Percentiles rank a stretch among this genome's conserved stretches.
phyloP scores from a whole-genome alignment of 2,797 vertebrate genomes.

The Oreonectes daqikongensis region DNA sequence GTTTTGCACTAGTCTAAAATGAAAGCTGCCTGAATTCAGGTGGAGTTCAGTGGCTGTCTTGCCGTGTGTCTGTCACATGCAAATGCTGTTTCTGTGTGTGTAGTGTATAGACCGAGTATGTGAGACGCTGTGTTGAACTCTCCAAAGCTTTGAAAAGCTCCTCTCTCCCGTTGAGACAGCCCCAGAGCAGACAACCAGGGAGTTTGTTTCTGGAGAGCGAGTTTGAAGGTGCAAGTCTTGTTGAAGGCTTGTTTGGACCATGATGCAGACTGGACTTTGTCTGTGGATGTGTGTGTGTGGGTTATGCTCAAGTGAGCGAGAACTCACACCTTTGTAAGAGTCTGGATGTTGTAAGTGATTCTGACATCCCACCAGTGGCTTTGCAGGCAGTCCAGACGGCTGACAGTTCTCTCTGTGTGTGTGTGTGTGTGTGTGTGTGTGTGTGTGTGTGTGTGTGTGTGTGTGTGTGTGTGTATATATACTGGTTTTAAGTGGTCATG shows the following conservation, averaged over 20 bases:
- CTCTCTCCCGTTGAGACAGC: slow-evolving; percentile 21
- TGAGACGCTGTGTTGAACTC: slow-evolving; percentile 12
- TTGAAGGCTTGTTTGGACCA: slow-evolving; percentile 35
- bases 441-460: slow-evolving; percentile 35
- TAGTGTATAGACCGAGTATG: not conserved
- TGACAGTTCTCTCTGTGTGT: slow-evolving; percentile 25
- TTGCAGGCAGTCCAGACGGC: slow-evolving; percentile 27
- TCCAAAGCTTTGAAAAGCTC: slow-evolving; percentile 20
- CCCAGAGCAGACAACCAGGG: not conserved
- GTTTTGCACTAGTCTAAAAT: not conserved
- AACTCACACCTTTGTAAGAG: slow-evolving; percentile 13
- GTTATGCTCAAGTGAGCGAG: slow-evolving; percentile 19
- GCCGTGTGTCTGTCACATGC: slow-evolving; percentile 20
- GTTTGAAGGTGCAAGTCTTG: slow-evolving; percentile 24
- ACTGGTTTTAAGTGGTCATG: slow-evolving; percentile 54
- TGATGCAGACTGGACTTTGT: slow-evolving; percentile 15
- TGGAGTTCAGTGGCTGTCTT: not conserved
- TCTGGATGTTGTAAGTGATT: slow-evolving; percentile 32
- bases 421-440: slow-evolving; percentile 9
- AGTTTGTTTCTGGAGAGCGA: slow-evolving; percentile 20
- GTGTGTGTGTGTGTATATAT: slow-evolving; percentile 35
- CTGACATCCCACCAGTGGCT: slow-evolving; percentile 49
- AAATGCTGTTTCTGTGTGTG: slow-evolving; percentile 24
- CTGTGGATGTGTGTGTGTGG: not conserved
- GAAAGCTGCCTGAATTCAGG: slow-evolving; percentile 1